These are phyloP conservation scores for Drosophila nr. fundita DNA, from an alignment of 2,888 invertebrate species.

Conservation along the genomic window DNA sequence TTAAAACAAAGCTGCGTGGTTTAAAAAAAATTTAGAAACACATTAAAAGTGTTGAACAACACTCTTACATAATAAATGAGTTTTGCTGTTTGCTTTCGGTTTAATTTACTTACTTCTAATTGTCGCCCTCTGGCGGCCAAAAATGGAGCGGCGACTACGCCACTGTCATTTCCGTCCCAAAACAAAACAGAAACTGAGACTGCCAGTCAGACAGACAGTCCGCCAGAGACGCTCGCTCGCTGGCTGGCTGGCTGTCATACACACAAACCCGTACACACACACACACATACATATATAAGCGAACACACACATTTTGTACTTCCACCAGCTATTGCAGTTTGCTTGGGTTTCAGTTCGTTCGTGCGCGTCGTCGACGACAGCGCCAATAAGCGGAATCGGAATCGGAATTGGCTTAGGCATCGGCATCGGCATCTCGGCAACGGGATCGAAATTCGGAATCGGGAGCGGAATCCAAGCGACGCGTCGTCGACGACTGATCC, in stretches of 20 bases:
- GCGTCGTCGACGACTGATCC: conserved; percentile 41
- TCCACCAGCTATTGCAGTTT: conserved; percentile 75
- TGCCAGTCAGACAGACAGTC: conserved; percentile 50
- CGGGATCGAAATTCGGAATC: conserved; percentile 51
- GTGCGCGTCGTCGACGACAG: conserved; percentile 67
- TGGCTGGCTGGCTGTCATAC: conserved; percentile 12
- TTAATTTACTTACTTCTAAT: not conserved
- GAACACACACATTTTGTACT: conserved; percentile 49
- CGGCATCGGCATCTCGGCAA: conserved; percentile 33
- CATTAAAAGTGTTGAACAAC: not conserved
- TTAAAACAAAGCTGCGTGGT: not conserved
- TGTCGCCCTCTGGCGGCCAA: not conserved
- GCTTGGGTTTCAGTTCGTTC: conserved; percentile 72
- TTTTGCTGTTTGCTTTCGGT: not conserved
- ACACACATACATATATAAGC: conserved; percentile 12
- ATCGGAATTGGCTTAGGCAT: conserved; percentile 35
- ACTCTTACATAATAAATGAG: not conserved
- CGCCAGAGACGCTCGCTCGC: conserved; percentile 48
- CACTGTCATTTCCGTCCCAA: conserved; percentile 75
- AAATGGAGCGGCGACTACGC: conserved; percentile 47
- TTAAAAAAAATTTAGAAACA: not conserved
- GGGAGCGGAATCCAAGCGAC: conserved; percentile 45
- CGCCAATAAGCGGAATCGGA: conserved; percentile 68
- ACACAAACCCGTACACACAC: conserved; percentile 31
- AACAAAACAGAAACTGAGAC: conserved; percentile 75